phyloP scores from a whole-genome alignment of 2,797 vertebrate genomes.

The Cyclura pinguis region DNA sequence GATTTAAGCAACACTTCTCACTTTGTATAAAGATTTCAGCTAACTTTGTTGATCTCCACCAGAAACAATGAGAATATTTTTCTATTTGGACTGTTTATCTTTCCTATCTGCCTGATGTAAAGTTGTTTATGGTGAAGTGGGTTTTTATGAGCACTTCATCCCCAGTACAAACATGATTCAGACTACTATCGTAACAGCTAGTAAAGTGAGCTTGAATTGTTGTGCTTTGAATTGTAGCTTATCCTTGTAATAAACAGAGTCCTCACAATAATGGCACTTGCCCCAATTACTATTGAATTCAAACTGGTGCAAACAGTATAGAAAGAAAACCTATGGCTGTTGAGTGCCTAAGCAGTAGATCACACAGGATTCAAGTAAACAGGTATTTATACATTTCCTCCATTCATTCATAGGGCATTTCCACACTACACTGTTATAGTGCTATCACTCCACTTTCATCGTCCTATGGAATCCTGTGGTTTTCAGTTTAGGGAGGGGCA shows the following conservation, averaged over 20 bases:
- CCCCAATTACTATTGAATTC: neutral
- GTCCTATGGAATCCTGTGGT: too few relatives aligned
- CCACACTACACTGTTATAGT: too few relatives aligned
- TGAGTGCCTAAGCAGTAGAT: neutral
- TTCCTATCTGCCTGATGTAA: neutral
- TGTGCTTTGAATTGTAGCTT: constrained; percentile 1
- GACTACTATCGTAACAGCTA: neutral
- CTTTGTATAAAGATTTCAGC: too few relatives aligned
- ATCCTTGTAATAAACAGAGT: neutral
- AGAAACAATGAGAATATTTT: neutral
- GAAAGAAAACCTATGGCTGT: constrained; percentile 1
- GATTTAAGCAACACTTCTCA: too few relatives aligned
- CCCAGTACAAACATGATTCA: constrained; percentile 19
- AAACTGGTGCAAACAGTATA: constrained; percentile 9
- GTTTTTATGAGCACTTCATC: constrained; percentile 5
- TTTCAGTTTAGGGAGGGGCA: too few relatives aligned
- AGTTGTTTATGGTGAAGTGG: constrained; percentile 16
- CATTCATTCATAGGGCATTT: neutral
- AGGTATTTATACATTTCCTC: neutral
- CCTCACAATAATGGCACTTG: neutral
- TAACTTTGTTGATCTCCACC: too few relatives aligned
- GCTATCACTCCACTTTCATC: too few relatives aligned
- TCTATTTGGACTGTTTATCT: neutral
- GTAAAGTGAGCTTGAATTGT: constrained; percentile 22
- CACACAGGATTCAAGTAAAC: neutral